Percentiles rank a stretch among this genome's conserved stretches.
Evolutionary conservation across 2,888 invertebrate genomes (phyloP).

Genomic region (Apodemia mormo): DNA sequence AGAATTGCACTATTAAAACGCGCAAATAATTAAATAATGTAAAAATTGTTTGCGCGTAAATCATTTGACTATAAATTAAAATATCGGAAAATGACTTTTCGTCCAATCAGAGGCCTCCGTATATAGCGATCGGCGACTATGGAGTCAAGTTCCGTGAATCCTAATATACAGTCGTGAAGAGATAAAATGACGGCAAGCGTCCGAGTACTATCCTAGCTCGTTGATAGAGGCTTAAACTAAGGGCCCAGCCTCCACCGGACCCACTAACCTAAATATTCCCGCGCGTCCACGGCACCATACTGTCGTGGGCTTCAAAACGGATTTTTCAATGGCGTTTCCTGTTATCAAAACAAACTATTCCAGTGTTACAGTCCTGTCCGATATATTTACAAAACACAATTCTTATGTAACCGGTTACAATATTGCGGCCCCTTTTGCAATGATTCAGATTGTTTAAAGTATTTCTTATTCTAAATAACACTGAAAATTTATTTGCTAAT

Average conservation of each 20-base stretch:
- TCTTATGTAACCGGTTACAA: neutral
- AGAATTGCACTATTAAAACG: constrained; percentile 1
- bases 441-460: too few relatives aligned
- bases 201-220: constrained; percentile 64
- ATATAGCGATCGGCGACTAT: neutral
- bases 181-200: constrained; percentile 22
- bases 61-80: constrained; percentile 7
- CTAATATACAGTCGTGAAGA: constrained; percentile 17
- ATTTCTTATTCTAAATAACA: too few relatives aligned
- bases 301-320: constrained; percentile 1
- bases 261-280: constrained; percentile 13
- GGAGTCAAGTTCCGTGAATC: neutral
- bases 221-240: constrained; percentile 70
- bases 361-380: neutral
- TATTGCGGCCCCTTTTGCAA: neutral
- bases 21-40: constrained; percentile 2
- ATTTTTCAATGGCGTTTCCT: neutral
- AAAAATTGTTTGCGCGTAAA: constrained; percentile 1
- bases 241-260: constrained; percentile 22
- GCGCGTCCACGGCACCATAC: constrained; percentile 7
- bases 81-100: neutral
- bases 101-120: neutral
- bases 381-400: neutral
- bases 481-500: neutral
- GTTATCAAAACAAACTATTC: neutral